Percentiles rank a stretch among this genome's conserved stretches.
phyloP scores from a whole-genome alignment of 2,113 vertebrate species.

The Nesogale talazaci region DNA sequence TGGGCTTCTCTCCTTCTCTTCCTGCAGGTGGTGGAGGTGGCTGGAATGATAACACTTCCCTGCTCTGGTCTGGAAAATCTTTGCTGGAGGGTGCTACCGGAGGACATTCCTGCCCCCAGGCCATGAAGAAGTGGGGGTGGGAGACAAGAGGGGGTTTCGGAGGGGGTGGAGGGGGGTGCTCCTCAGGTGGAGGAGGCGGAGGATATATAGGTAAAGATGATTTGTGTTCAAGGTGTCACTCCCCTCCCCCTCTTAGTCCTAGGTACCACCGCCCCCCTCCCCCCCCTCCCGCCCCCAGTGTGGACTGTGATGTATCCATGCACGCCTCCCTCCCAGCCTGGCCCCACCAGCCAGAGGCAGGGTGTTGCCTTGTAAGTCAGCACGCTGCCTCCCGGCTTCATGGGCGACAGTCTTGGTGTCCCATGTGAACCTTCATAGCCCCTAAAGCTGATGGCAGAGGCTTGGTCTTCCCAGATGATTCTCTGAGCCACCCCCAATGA shows the following conservation, averaged over 20 bases:
- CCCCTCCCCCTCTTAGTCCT: conserved; percentile 79
- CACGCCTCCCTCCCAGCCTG: conserved; percentile 75
- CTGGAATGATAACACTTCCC: conserved; percentile 94
- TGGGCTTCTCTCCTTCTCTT: conserved; percentile 69
- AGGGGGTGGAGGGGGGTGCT: conserved; percentile 97
- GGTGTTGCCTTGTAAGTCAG: conserved; percentile 72
- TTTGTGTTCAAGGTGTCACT: conserved; percentile 90
- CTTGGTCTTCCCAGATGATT: background rate
- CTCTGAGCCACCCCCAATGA: background rate
- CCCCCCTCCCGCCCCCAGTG: background rate
- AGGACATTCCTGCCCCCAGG: conserved; percentile 95
- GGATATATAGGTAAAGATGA: conserved; percentile 97
- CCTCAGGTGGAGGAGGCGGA: conserved; percentile 97
- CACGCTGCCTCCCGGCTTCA: conserved; percentile 69
- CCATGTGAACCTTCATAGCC: conserved; percentile 39
- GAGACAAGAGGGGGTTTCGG: conserved; percentile 97
- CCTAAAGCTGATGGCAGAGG: background rate
- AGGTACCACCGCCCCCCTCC: conserved; percentile 56
- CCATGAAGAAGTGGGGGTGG: conserved; percentile 95
- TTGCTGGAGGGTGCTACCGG: conserved; percentile 95
- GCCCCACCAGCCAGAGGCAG: conserved; percentile 62
- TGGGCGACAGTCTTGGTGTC: conserved; percentile 47
- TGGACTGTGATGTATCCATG: conserved; percentile 77
- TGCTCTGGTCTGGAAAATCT: conserved; percentile 94
- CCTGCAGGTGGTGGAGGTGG: conserved; percentile 97